Percentiles rank a stretch among this genome's conserved stretches.
Conservation (phyloP, 2,888 invertebrate genomes). For the Clivina fossor region DNA sequence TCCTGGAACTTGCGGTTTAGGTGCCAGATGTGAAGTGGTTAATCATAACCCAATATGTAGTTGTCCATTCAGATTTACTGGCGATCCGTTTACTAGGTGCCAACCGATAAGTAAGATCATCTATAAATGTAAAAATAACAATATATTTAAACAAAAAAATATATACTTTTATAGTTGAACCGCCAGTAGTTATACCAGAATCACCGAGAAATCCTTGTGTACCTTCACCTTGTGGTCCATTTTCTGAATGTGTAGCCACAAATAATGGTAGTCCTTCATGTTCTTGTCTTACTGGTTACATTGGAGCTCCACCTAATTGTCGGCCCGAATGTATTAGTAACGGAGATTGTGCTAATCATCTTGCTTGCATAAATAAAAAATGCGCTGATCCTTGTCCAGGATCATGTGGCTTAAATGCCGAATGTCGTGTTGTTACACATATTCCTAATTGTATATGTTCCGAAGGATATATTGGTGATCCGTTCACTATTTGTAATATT, state of each 20-base stretch:
- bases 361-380: conserved; percentile 70
- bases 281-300: conserved; percentile 69
- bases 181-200: conserved; percentile 24
- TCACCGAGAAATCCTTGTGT: conserved; percentile 61
- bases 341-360: conserved; percentile 68
- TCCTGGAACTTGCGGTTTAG: conserved; percentile 10
- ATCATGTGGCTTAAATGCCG: conserved; percentile 71
- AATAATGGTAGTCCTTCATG: conserved; percentile 63
- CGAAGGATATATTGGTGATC: conserved; percentile 67
- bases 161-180: conserved; percentile 33
- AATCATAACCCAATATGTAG: conserved; percentile 16
- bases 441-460: conserved; percentile 74
- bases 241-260: conserved; percentile 59
- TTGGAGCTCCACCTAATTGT: conserved; percentile 70
- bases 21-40: conserved; percentile 12
- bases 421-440: conserved; percentile 73
- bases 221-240: conserved; percentile 70
- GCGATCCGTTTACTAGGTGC: conserved; percentile 53
- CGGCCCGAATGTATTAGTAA: conserved; percentile 75
- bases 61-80: conserved; percentile 43
- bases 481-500: conserved; percentile 62
- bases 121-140: not conserved
- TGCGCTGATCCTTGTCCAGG: conserved; percentile 76
- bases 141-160: not conserved
- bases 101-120: conserved; percentile 44